These are phyloP conservation scores for Apodemia hepburni DNA, from an alignment of 2,888 invertebrate species.

Conservation along the genomic window DNA sequence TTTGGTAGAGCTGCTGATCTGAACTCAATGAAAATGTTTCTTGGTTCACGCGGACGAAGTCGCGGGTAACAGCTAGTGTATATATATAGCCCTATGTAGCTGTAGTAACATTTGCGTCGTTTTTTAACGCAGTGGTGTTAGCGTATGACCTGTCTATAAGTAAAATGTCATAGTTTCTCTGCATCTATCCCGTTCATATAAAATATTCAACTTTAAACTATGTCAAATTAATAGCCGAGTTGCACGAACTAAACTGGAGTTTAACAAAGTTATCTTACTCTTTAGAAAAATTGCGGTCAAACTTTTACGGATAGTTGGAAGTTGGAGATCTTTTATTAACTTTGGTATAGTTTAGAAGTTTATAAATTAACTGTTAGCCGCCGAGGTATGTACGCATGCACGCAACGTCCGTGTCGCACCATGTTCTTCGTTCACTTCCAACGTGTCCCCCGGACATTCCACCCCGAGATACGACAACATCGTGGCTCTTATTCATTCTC, in stretches of 20 bases:
- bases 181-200: not conserved
- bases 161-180: no score
- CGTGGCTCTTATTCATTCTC: slow-evolving; percentile 20
- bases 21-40: no score
- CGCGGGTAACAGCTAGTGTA: no score
- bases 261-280: not conserved
- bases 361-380: slow-evolving; percentile 38
- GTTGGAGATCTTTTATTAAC: slow-evolving; percentile 1
- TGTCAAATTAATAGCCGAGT: slow-evolving; percentile 1
- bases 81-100: no score
- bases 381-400: slow-evolving; percentile 66
- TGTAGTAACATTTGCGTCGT: no score
- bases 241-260: not conserved
- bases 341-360: not conserved
- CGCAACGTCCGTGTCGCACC: slow-evolving; percentile 46
- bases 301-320: not conserved
- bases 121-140: no score
- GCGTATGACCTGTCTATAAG: no score
- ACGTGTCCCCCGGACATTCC: slow-evolving; percentile 37
- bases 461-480: slow-evolving; percentile 26
- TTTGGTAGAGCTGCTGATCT: no score
- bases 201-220: slow-evolving; percentile 4
- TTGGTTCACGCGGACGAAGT: no score
- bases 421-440: slow-evolving; percentile 38
- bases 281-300: slow-evolving; percentile 7